Evolutionary conservation across 2,888 invertebrate genomes (phyloP), one percentile per base, ranked within the genome.

Genomic region (Synanthedon tipuliformis): DNA sequence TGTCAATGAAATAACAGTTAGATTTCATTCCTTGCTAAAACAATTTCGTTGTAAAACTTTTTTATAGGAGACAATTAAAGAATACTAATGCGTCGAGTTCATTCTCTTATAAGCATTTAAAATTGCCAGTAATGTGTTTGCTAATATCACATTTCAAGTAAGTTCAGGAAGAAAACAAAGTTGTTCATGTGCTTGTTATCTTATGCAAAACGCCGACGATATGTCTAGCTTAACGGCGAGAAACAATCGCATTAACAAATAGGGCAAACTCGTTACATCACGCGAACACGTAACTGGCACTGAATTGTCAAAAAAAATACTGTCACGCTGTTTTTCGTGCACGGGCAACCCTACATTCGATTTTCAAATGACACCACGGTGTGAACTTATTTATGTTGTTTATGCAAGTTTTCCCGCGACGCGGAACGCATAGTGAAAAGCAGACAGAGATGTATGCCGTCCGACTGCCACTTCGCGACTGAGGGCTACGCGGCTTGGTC

Each of bases 221-320:
- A 63, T 23, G 63, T 67, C 60, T 62, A 62, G 59, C 61, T 68
- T 61, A 23, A 64, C 64, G 63, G 58, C 56, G 54, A 59, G 64
- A 69, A 77, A 75, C 72, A 75, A 78, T 75, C 69, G 66, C 68
- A 74, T 76, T 75, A 71, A 69, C 70, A 75, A 75, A 75, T 73
- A 59, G 72, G 71, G 64, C 71, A 68, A 74, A 75, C 66, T 65
- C 65, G 69, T 76, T 75, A 75, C 70, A 74, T 73, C 74, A 77
- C 73, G 66, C 65, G 63, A 66, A 50, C 52, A 55, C 60, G 57
- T 58, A 57, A 57, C 34, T 10, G 34, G 34, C 0, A 10, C 34
- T 34, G 34, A 34, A 34, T 34, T 34, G 34, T 10, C 34, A 34
- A 34, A 34, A 34, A 34, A 34, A 34, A 10, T 10, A 34, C 23